Evolutionary conservation across 1,140 invertebrate species (phyloP), one percentile per base, ranked within the genome.

Genomic region (Aplysia californica): DNA sequence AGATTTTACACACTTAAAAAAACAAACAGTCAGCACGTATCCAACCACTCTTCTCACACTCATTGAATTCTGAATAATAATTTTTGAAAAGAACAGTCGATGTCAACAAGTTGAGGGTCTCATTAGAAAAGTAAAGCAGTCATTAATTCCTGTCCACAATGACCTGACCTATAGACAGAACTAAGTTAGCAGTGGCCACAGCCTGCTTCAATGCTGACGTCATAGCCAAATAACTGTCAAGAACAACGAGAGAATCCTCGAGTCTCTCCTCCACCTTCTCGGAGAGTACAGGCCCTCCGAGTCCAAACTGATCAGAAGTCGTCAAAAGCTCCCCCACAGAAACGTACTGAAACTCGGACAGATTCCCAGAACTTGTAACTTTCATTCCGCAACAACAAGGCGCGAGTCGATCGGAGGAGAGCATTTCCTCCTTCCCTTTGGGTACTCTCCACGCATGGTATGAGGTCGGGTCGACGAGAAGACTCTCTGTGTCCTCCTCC

Each of bases 361-460:
- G n/a, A n/a, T n/a, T n/a, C n/a, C n/a, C n/a, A n/a, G n/a, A n/a
- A n/a, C n/a, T n/a, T n/a, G n/a, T 36, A 26, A 26, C 15, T 26
- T 39, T 73, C 33, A 73, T 20, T 4, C 70, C 70, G 61, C 70
- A 73, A 61, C 70, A 61, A 29, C 70, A 73, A 26, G 50, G 18
- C 35, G 20, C 18, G 1, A 23, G 35, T 44, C 50, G 33, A 35
- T 6, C 39, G 5, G 2, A 3, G 20, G 61, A 1, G 5, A 36
- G 6, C 2, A 21, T 35, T 15, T 5, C 3, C 39, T 3, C 61
- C 61, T 26, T 65, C 31, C 41, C 36, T 58, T 64, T 61, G 1
- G 41, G 58, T 61, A 66, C 33, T 41, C 41, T 75, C 72, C 72
- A 75, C 38, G 59, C 64, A 41, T 75, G 72, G 33, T 10, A n/a